A percentile compares a stretch with the other conserved stretches of the same genome.
Evolutionary conservation across 2,113 vertebrate species (phyloP).

Genomic region (Monopterus albus): DNA sequence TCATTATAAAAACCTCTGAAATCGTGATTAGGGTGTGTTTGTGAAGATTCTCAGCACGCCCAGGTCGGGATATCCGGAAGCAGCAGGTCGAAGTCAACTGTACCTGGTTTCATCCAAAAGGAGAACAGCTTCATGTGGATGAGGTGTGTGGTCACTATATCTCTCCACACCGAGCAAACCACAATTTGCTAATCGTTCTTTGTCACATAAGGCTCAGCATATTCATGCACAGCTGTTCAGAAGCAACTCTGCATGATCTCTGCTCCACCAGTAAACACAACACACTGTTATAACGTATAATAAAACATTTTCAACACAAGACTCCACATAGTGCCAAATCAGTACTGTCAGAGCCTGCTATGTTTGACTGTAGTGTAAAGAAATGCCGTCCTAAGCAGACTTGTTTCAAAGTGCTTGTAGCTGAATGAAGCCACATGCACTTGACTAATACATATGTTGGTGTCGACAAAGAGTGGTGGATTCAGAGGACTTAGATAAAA

Average conservation of each 20-base stretch:
- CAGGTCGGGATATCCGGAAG: neutral
- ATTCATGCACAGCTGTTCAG: slow-evolving; percentile 16
- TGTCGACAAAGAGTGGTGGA: neutral
- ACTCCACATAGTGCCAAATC: neutral
- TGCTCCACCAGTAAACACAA: slow-evolving; percentile 18
- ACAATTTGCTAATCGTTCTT: neutral
- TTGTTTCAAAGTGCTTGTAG: neutral
- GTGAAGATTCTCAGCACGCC: neutral
- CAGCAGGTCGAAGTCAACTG: neutral
- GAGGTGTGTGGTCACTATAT: neutral
- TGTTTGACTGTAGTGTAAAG: neutral
- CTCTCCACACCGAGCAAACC: neutral
- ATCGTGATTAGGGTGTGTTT: neutral
- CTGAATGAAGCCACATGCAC: neutral
- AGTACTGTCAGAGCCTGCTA: neutral
- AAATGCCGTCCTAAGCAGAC: neutral
- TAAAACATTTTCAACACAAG: neutral
- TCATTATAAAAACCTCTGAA: slow-evolving; percentile 23
- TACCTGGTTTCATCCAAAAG: neutral
- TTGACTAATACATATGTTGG: neutral
- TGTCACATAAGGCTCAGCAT: neutral
- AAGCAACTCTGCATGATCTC: neutral
- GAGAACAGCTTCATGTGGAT: neutral
- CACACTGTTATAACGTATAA: neutral
- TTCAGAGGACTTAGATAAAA: slow-evolving; percentile 1